Conservation (phyloP, 2,888 invertebrate species). For the Trachelus iudaicus region DNA sequence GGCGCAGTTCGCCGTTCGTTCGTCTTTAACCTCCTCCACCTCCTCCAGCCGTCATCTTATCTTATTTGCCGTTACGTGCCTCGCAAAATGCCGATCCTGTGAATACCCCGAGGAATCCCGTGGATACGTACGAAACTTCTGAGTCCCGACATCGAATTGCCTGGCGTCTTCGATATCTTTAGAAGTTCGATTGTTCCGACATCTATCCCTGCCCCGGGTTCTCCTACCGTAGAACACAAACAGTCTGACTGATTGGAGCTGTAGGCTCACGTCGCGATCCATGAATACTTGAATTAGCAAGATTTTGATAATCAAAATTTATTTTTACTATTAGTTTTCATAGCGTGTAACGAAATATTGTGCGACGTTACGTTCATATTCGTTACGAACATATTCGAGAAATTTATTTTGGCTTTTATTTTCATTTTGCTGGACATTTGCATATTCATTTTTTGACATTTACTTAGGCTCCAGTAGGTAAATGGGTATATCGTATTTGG, state of each 20-base stretch:
- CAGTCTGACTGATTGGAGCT: background rate
- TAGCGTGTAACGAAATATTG: background rate
- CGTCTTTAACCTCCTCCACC: background rate
- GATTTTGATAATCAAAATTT: background rate
- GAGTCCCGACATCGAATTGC: background rate
- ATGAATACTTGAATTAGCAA: background rate
- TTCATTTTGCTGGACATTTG: background rate
- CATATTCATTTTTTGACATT: background rate
- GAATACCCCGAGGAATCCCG: background rate
- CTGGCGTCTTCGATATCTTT: background rate
- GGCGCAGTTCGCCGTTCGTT: background rate
- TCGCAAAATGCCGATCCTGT: background rate
- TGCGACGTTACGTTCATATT: background rate
- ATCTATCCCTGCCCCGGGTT: background rate
- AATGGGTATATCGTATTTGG: background rate
- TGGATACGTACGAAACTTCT: background rate
- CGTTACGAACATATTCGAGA: background rate
- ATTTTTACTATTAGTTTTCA: background rate
- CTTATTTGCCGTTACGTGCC: background rate
- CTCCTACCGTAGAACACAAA: background rate
- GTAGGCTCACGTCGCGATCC: background rate
- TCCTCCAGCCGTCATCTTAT: background rate
- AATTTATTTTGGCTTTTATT: background rate
- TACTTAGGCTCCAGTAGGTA: background rate
- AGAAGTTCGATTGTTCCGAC: background rate